phyloP scores from a whole-genome alignment of 2,888 invertebrate genomes.

The Hypomecis punctinalis region DNA sequence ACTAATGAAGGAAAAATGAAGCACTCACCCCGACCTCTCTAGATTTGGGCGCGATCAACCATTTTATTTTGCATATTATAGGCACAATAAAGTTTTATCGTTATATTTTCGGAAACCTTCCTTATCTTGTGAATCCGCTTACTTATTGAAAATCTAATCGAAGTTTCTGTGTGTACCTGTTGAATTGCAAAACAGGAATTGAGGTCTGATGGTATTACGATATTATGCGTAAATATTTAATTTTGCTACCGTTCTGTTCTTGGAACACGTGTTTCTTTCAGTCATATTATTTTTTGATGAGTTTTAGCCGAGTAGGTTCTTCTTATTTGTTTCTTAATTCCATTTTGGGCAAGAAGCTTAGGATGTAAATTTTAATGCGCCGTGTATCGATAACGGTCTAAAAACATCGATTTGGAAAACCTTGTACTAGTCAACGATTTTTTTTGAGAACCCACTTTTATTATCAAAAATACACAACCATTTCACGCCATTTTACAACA shows the following conservation, averaged over 20 bases:
- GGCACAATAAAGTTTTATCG: constrained; percentile 59
- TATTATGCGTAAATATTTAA: constrained; percentile 47
- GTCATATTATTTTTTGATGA: constrained; percentile 27
- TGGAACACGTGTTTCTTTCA: constrained; percentile 22
- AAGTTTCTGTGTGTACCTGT: constrained; percentile 46
- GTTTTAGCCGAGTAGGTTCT: constrained; percentile 1
- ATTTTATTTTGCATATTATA: constrained; percentile 62
- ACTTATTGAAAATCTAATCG: constrained; percentile 55
- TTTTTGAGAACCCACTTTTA: not conserved
- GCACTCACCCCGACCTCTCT: constrained; percentile 51
- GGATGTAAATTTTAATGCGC: not conserved
- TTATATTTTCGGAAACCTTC: constrained; percentile 54
- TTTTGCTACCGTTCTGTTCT: constrained; percentile 41
- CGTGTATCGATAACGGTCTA: no score
- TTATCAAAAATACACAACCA: not conserved
- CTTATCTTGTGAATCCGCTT: constrained; percentile 52
- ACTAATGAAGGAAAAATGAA: constrained; percentile 63
- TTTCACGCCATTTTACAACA: constrained; percentile 16
- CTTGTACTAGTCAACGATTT: no score
- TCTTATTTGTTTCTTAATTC: not conserved
- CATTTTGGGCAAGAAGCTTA: not conserved
- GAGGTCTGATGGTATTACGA: constrained; percentile 46
- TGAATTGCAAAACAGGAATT: constrained; percentile 48
- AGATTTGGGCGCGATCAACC: constrained; percentile 55
- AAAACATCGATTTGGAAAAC: no score